These are phyloP conservation scores for Heteractis magnifica DNA, from an alignment of 92 coral and sea anemone species.

Conservation along the genomic window DNA sequence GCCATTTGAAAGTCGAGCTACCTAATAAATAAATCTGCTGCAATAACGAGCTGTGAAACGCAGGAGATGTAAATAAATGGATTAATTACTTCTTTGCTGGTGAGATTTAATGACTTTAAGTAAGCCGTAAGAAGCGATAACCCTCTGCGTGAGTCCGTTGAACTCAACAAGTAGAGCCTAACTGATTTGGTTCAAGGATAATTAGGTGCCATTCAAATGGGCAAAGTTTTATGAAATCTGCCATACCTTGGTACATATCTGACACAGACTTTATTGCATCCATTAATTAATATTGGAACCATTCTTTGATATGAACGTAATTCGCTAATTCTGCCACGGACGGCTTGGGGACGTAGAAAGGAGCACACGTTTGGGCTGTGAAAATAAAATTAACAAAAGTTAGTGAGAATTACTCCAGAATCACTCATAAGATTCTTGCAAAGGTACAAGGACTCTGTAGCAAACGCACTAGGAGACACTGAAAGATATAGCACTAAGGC, in stretches of 20 bases:
- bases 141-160: constrained; percentile 12
- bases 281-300: constrained; percentile 12
- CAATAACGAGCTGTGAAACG: neutral
- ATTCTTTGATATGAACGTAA: constrained; percentile 2
- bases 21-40: neutral
- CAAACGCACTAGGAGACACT: too few relatives aligned
- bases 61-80: neutral
- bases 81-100: neutral
- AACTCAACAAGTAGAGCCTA: neutral
- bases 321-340: constrained; percentile 17
- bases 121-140: constrained; percentile 2
- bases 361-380: constrained; percentile 33
- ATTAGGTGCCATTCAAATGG: neutral
- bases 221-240: neutral
- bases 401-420: too few relatives aligned
- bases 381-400: neutral
- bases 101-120: neutral
- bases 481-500: too few relatives aligned
- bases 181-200: neutral
- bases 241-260: constrained; percentile 32
- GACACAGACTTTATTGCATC: constrained; percentile 19
- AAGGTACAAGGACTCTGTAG: too few relatives aligned
- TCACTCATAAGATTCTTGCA: too few relatives aligned
- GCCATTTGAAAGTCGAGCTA: neutral
- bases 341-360: constrained; percentile 14